phyloP scores from a whole-genome alignment of 2,888 invertebrate species.

The Allacma fusca region DNA sequence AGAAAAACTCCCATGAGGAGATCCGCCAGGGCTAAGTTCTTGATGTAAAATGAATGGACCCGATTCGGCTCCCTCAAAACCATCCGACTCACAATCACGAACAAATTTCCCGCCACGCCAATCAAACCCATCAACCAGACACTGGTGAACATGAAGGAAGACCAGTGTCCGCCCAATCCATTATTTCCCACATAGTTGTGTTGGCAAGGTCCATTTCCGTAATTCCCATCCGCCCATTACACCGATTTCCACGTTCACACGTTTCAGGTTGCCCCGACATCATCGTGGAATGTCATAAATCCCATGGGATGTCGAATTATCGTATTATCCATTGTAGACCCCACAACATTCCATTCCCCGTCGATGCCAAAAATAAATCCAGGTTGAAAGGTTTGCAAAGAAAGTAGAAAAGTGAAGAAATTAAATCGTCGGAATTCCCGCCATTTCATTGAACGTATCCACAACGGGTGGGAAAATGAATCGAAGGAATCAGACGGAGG shows the following conservation, averaged over 20 bases:
- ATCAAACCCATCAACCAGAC: constrained; percentile 72
- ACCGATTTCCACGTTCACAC: neutral
- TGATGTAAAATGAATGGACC: constrained; percentile 71
- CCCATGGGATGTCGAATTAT: too few species aligned
- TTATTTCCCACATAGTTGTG: neutral
- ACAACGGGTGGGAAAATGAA: too few species aligned
- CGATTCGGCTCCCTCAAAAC: constrained; percentile 69
- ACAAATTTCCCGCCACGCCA: constrained; percentile 70
- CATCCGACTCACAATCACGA: constrained; percentile 69
- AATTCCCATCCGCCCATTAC: neutral
- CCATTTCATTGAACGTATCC: too few species aligned
- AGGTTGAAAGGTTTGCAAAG: too few species aligned
- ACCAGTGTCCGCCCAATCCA: neutral
- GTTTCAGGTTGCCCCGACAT: neutral
- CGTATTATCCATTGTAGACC: too few species aligned
- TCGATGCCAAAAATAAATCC: too few species aligned
- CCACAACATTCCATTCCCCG: too few species aligned
- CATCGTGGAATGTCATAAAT: neutral
- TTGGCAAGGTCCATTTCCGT: constrained; percentile 8
- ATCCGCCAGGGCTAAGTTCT: constrained; percentile 72
- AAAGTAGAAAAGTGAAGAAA: too few species aligned
- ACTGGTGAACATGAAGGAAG: constrained; percentile 62
- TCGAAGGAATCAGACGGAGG: too few species aligned
- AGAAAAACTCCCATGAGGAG: constrained; percentile 73
- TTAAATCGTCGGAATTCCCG: too few species aligned